Conservation (phyloP, 2,113 vertebrate species). For the Caloenas nicobarica region DNA sequence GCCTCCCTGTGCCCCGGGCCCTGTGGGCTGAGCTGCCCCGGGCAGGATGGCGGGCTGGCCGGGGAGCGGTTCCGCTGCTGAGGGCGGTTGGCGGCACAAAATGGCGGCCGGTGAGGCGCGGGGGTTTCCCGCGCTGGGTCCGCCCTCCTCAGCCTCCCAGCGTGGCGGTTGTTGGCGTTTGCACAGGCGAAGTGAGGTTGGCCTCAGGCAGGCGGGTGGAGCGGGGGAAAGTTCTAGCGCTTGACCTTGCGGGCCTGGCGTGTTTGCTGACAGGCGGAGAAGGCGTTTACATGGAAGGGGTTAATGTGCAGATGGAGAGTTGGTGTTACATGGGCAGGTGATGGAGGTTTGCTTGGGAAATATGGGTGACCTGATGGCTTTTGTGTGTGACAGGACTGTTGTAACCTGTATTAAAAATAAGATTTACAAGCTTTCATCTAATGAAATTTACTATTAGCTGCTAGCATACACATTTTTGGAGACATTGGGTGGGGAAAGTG, state of each 20-base stretch:
- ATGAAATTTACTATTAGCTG: neutral
- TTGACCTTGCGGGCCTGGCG: neutral
- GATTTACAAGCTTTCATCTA: neutral
- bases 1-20: neutral
- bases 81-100: fast-evolving
- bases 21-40: neutral
- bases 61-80: fast-evolving
- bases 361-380: fast-evolving
- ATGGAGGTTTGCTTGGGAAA: neutral
- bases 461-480: fast-evolving
- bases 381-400: fast-evolving
- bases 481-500: fast-evolving
- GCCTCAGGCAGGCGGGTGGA: neutral
- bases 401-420: neutral
- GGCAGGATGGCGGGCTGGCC: fast-evolving
- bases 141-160: neutral
- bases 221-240: neutral
- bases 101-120: neutral
- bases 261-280: fast-evolving
- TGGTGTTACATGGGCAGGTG: fast-evolving
- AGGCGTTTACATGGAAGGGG: fast-evolving
- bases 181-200: fast-evolving
- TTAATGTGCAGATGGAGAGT: neutral
- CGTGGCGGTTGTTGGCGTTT: fast-evolving
- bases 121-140: neutral